Evolutionary conservation across 2,797 vertebrate species (phyloP).

Genomic region (Coranthus polyacanthus): DNA sequence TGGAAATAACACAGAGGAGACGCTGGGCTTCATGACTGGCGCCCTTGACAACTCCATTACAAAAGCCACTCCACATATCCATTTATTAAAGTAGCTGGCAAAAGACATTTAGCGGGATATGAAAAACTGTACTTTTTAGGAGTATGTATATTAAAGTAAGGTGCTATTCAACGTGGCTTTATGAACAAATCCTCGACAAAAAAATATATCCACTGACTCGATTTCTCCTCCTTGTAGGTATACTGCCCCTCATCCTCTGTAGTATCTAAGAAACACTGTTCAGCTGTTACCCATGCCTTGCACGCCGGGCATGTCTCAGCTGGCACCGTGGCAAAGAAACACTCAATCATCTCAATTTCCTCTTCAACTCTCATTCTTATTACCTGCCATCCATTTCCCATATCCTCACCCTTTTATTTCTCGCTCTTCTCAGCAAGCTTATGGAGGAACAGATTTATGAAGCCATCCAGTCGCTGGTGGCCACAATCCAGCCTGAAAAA

Average conservation of each 20-base stretch:
- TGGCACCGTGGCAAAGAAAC: conserved; percentile 38
- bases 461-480: conserved; percentile 36
- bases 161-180: conserved; percentile 5
- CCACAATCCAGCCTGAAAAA: conserved; percentile 48
- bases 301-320: conserved; percentile 42
- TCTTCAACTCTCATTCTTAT: conserved; percentile 48
- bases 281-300: conserved; percentile 24
- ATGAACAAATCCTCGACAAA: not conserved
- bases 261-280: conserved; percentile 13
- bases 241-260: conserved; percentile 7
- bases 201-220: not conserved
- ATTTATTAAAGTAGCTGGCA: no score
- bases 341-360: conserved; percentile 60
- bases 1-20: no score
- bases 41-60: no score
- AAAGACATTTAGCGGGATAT: not conserved
- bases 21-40: no score
- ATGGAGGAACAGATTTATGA: conserved; percentile 53
- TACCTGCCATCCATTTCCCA: conserved; percentile 28
- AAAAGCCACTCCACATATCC: no score
- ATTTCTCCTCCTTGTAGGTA: not conserved
- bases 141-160: conserved; percentile 8
- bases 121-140: conserved; percentile 7
- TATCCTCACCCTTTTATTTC: conserved; percentile 10
- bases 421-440: conserved; percentile 4